phyloP scores from a whole-genome alignment of 1,140 invertebrate genomes.

The Pogonus chalceus region DNA sequence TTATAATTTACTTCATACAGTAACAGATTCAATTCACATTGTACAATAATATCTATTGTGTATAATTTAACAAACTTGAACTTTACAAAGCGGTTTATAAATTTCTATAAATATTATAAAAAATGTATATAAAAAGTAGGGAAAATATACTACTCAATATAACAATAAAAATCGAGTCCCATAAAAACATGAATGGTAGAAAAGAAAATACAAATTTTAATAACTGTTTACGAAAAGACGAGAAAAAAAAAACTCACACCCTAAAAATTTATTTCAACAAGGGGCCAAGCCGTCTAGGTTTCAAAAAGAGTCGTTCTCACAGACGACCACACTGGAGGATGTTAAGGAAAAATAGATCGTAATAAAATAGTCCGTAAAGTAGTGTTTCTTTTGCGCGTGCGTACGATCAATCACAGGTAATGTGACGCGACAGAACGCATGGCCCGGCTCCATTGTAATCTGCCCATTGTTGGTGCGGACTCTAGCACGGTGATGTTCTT shows the following conservation, averaged over 20 bases:
- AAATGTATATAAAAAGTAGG: no score
- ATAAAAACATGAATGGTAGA: not conserved
- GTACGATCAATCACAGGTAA: conserved; percentile 13
- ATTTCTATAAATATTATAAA: no score
- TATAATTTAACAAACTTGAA: no score
- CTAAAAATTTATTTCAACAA: conserved; percentile 8
- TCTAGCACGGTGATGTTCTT: conserved; percentile 5
- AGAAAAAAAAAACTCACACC: conserved; percentile 7
- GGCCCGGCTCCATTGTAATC: conserved; percentile 14
- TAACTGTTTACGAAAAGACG: conserved; percentile 6
- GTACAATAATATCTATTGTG: no score
- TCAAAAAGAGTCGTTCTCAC: not conserved
- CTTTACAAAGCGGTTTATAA: no score
- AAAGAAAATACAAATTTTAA: conserved; percentile 8
- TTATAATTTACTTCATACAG: no score
- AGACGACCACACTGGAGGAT: no score
- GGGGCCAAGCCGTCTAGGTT: not conserved
- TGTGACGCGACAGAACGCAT: conserved; percentile 16
- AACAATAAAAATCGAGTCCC: not conserved
- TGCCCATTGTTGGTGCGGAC: conserved; percentile 10
- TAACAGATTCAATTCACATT: no score
- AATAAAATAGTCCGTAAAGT: no score
- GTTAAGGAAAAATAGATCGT: no score
- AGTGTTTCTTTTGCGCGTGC: no score
- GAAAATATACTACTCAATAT: conserved; percentile 1